Percentiles rank a stretch among this genome's conserved stretches.
Conservation (phyloP, 2,888 invertebrate species). For the Dynastes maya region DNA sequence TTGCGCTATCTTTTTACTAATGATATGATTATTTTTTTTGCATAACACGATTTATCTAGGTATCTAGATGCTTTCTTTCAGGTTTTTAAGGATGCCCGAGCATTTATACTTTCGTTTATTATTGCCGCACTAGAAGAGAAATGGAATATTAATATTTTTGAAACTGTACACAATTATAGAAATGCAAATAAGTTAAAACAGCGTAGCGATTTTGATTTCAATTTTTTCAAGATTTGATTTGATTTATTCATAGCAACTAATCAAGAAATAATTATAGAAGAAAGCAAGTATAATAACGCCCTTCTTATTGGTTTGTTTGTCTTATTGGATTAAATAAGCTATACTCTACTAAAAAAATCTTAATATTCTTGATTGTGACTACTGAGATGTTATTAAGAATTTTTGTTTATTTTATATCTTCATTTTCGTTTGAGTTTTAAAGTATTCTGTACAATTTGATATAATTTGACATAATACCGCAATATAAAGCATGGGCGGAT, state of each 20-base stretch:
- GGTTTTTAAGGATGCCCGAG: slow-evolving; percentile 27
- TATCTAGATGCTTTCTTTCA: slow-evolving; percentile 33
- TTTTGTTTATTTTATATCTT: slow-evolving; percentile 17
- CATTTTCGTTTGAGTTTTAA: slow-evolving; percentile 29
- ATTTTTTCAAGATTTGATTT: background rate
- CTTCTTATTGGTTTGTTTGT: too few species aligned
- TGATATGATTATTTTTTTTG: slow-evolving; percentile 7
- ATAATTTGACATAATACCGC: too few species aligned
- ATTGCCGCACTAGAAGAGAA: slow-evolving; percentile 3
- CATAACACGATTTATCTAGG: slow-evolving; percentile 6
- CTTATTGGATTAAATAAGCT: background rate
- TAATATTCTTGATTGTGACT: slow-evolving; percentile 17
- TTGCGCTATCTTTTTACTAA: slow-evolving; percentile 25
- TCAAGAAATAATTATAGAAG: too few species aligned
- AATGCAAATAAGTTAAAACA: background rate
- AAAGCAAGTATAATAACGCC: too few species aligned
- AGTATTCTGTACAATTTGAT: slow-evolving; percentile 9
- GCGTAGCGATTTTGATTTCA: background rate
- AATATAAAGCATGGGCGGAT: too few species aligned
- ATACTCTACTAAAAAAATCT: background rate
- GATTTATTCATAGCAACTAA: too few species aligned
- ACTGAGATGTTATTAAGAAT: background rate
- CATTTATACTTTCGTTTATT: slow-evolving; percentile 30
- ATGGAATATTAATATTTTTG: slow-evolving; percentile 30
- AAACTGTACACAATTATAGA: background rate